Conservation (phyloP, 2,888 invertebrate genomes). For the Rutpela maculata region DNA sequence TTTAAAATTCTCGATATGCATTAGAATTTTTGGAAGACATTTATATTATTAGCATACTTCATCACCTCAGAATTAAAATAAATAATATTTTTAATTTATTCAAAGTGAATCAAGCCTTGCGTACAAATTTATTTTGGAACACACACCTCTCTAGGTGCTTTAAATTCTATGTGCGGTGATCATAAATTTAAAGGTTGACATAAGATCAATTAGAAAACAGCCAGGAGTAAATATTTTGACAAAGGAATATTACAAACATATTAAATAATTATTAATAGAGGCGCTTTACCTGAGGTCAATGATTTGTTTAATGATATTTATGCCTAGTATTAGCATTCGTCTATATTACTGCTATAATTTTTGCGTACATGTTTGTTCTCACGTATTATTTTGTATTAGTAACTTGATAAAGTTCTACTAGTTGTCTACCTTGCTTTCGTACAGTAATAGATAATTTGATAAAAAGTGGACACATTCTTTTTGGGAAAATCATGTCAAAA, state of each 20-base stretch:
- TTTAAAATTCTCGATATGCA: constrained; percentile 36
- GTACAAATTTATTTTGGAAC: constrained; percentile 40
- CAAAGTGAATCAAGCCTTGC: constrained; percentile 20
- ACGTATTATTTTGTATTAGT: background rate
- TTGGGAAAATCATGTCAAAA: too few species aligned
- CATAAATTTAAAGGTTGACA: constrained; percentile 26
- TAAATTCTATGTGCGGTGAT: constrained; percentile 26
- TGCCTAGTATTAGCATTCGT: background rate
- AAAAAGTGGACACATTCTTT: too few species aligned
- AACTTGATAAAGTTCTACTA: too few species aligned
- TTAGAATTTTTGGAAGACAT: constrained; percentile 34
- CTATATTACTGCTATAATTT: background rate
- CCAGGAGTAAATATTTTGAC: constrained; percentile 1
- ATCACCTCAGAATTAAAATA: constrained; percentile 38
- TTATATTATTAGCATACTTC: constrained; percentile 33
- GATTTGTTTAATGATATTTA: background rate
- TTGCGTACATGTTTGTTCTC: background rate
- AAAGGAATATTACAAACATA: background rate
- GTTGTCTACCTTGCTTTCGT: too few species aligned
- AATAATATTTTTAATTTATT: constrained; percentile 37
- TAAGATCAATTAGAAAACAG: constrained; percentile 27
- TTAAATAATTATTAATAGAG: background rate
- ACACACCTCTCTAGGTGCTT: constrained; percentile 28
- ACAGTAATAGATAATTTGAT: too few species aligned
- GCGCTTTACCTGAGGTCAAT: background rate